Base-by-base conservation (phyloP, 2,113 vertebrate species). In the Aegotheles bennettii region DNA sequence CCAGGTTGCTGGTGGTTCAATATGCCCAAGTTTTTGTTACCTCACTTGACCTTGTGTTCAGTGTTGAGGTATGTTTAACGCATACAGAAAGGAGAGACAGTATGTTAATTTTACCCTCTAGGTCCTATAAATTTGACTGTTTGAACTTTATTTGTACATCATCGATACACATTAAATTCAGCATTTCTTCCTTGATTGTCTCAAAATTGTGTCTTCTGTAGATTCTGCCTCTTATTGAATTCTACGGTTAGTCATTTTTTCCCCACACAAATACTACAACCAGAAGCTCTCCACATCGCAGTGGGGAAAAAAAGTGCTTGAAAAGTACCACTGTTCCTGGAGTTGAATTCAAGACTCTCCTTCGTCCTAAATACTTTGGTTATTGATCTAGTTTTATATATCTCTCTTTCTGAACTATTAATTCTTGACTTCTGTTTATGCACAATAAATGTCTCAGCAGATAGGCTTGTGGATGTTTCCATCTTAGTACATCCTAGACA, bases 341-440 rank as follows among this genome's bases (percentile, higher is more conserved):
- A 79, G 36, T 65, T 13, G 13, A 85, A 74, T 25, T 11, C 20
- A 74, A 50, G 35, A 29, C 5, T 82, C 19, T 67, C 35, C 4
- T 57, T 82, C 25, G 9, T 75, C 11, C 10, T 53, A 51, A 69
- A 56, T 54, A 28, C 31, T 75, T 75, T 26, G 11, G 19, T 90
- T 82, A 28, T 59, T 59, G 35, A 29, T 74, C 13, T 40, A 63
- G 17, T 3, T 26, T 67, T 83, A 88, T 61, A 29, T 29, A 17
- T 21, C 4, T 38, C 8, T 65, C 17, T 54, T 84, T 54, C 51
- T 78, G 24, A 79, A 67, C 75, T 75, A 43, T 43, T 63, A 28
- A 92, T 75, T 63, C 56, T 90, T 78, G 50, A 57, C 36, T 85
- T 88, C 16, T 85, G 12, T 63, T 85, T 82, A 40, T 59, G 31